Base-by-base conservation (phyloP, 2,888 invertebrate genomes). In the Melangyna quadrimaculata region DNA sequence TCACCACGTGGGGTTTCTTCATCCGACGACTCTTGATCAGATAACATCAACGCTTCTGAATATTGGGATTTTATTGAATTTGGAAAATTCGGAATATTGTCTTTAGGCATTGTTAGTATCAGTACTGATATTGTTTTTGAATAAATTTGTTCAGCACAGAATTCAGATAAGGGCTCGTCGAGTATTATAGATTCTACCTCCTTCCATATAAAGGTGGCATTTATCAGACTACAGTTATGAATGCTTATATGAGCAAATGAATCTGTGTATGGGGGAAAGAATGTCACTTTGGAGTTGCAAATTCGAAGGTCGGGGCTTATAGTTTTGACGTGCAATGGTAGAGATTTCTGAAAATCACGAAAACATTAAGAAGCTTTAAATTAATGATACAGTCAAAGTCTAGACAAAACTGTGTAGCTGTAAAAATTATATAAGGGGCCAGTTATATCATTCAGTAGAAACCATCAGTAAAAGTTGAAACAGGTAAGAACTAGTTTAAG, bases 141-240 rank as follows among this genome's bases (percentile, higher is more conserved):
- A 45, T 4, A 73, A 2, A 1, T 5, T 14, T 8, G 9, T 12
- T 72, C 43, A 37, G n/a, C 4, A 14, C 27, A 24, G 9, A 10
- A 10, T 29, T 65, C 40, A 2, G 14, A 1, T 48, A 6, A 9
- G 9, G 17, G 37, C 45, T 72, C 35, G 4, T 51, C 27, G 3
- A 65, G 14, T 4, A 61, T 40, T 7, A 5, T 14, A 1, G 45
- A 17, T 22, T 65, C 40, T n/a, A 40, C n/a, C 2, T n/a, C n/a
- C 27, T 87, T 89, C 91, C 91, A 91, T 57, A 88, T 89, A 73
- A 88, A 91, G 3, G 70, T 74, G 0, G 90, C 90, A 8, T 78
- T 27, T 3, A 89, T 48, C 32, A 88, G 87, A 53, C 90, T 89
- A 0, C 87, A 65, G 78, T 91, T 91, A 0, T 79, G 48, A 5